phyloP scores from a whole-genome alignment of 2,797 vertebrate genomes.

The Capromys pilorides region DNA sequence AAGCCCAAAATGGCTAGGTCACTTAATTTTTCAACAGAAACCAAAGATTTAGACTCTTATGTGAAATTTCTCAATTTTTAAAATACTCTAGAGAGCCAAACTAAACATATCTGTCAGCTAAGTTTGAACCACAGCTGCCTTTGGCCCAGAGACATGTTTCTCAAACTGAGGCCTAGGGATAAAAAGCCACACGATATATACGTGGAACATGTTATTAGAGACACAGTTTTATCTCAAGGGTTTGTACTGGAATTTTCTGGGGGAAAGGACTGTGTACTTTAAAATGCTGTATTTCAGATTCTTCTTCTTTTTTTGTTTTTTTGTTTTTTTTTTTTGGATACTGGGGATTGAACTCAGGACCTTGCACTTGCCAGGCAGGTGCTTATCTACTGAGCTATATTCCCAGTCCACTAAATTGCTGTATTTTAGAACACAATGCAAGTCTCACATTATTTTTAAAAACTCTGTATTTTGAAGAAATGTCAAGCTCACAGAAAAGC shows the following conservation, averaged over 20 bases:
- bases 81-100: slow-evolving; percentile 67
- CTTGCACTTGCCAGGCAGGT: too few relatives aligned
- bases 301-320: too few relatives aligned
- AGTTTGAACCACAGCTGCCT: slow-evolving; percentile 69
- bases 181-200: slow-evolving; percentile 69
- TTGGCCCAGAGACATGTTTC: slow-evolving; percentile 59
- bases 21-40: slow-evolving; percentile 63
- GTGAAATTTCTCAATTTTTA: slow-evolving; percentile 66
- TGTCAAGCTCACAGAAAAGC: slow-evolving; percentile 49
- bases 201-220: slow-evolving; percentile 59
- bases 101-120: slow-evolving; percentile 65
- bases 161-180: slow-evolving; percentile 63
- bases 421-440: not conserved
- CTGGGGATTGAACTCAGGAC: too few relatives aligned
- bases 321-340: too few relatives aligned
- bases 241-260: slow-evolving; percentile 59
- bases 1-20: not conserved
- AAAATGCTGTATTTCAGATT: too few relatives aligned
- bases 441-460: slow-evolving; percentile 26
- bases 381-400: too few relatives aligned
- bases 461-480: slow-evolving; percentile 52
- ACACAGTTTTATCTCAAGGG: slow-evolving; percentile 46
- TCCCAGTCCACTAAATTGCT: slow-evolving; percentile 25
- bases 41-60: slow-evolving; percentile 61
- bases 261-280: slow-evolving; percentile 27